Conservation (phyloP, 2,113 vertebrate species). For the Marmota monax region DNA sequence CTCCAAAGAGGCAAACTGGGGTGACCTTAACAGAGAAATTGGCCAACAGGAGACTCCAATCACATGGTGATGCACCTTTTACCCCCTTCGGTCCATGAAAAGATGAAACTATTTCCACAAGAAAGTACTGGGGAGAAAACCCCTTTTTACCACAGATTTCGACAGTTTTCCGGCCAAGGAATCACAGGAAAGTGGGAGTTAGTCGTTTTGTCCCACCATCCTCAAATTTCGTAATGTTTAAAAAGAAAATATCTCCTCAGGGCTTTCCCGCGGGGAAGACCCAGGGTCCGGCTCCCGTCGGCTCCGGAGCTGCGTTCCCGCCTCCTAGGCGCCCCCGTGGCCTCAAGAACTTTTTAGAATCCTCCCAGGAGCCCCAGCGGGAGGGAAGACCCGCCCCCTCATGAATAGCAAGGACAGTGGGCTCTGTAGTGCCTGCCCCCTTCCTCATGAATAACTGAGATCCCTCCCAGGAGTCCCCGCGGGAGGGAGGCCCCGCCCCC, state of each 20-base stretch:
- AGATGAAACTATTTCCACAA: neutral
- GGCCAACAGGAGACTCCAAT: neutral
- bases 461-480: neutral
- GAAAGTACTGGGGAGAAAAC: neutral
- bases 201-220: conserved; percentile 46
- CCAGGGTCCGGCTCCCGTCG: accelerated
- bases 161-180: conserved; percentile 62
- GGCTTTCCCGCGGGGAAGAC: accelerated
- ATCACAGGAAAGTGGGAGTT: conserved; percentile 60
- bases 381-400: conserved; percentile 36
- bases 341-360: accelerated
- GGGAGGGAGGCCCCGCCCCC: neutral
- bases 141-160: conserved; percentile 79
- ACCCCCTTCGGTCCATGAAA: neutral
- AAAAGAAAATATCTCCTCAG: conserved; percentile 38
- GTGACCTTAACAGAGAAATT: neutral
- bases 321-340: neutral
- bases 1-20: neutral
- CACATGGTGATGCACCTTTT: neutral
- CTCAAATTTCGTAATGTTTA: conserved; percentile 54
- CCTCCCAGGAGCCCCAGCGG: conserved; percentile 69
- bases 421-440: neutral
- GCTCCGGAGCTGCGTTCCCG: neutral
- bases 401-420: conserved; percentile 24
- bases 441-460: neutral